A percentile compares a stretch with the other conserved stretches of the same genome.
Evolutionary conservation across 2,113 vertebrate species (phyloP).

Genomic region (Macrotis lagotis): DNA sequence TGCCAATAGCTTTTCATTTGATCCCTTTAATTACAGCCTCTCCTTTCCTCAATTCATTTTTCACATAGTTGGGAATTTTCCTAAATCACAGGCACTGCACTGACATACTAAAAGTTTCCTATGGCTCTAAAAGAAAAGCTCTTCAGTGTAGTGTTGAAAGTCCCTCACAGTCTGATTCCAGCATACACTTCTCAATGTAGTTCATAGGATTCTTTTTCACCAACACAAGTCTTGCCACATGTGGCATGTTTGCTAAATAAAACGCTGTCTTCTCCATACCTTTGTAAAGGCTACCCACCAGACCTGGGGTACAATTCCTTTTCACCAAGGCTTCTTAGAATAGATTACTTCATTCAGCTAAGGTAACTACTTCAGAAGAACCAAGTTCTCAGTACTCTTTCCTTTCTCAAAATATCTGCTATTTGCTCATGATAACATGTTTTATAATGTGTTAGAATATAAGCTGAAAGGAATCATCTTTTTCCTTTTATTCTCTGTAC

Average conservation of each 20-base stretch:
- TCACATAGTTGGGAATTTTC: background rate
- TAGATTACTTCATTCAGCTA: background rate
- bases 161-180: background rate
- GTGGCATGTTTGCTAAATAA: background rate
- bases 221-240: background rate
- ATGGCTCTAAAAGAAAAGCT: background rate
- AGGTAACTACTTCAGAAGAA: background rate
- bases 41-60: background rate
- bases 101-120: conserved; percentile 30
- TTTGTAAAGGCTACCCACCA: background rate
- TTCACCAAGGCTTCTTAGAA: background rate
- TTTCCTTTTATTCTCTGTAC: background rate
- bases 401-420: background rate
- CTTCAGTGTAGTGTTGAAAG: background rate
- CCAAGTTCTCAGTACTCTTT: background rate
- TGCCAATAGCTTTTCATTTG: background rate
- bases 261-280: background rate
- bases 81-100: background rate
- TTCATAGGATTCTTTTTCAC: too few relatives aligned
- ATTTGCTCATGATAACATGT: background rate
- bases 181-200: background rate
- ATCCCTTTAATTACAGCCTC: background rate
- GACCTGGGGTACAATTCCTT: background rate
- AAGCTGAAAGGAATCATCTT: conserved; percentile 2
- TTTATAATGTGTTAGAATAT: background rate